Conservation (phyloP, 1,140 invertebrate genomes). For the Pogonus chalceus region DNA sequence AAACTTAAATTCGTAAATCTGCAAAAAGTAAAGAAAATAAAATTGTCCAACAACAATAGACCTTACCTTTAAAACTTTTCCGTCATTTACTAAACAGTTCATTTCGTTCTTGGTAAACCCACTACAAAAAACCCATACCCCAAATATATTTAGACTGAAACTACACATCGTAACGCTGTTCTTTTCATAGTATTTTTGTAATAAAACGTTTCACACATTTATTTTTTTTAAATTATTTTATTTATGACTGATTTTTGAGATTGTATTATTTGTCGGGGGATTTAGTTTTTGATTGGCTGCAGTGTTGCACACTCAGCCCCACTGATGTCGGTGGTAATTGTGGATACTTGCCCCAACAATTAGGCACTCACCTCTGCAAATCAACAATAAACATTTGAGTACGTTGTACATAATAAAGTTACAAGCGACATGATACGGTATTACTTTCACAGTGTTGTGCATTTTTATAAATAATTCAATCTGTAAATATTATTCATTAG, state of each 20-base stretch:
- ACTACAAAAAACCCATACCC: too few relatives aligned
- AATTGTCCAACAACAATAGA: too few relatives aligned
- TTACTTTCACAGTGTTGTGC: not conserved
- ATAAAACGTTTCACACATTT: too few relatives aligned
- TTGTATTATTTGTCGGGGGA: not conserved
- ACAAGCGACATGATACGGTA: not conserved
- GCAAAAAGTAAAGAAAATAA: too few relatives aligned
- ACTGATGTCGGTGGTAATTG: not conserved
- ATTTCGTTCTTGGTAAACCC: too few relatives aligned
- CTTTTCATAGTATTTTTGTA: too few relatives aligned
- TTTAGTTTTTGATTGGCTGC: not conserved
- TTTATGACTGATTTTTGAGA: not conserved
- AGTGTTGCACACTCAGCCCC: not conserved
- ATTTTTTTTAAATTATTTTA: not conserved
- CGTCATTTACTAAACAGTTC: too few relatives aligned
- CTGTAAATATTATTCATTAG: not conserved
- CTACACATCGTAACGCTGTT: too few relatives aligned
- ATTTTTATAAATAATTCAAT: not conserved
- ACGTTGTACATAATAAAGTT: not conserved
- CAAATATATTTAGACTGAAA: too few relatives aligned
- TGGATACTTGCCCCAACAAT: not conserved
- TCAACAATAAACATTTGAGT: slow-evolving; percentile 26
- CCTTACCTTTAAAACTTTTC: too few relatives aligned
- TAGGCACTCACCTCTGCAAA: slow-evolving; percentile 29
- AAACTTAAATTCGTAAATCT: too few relatives aligned